Percentiles rank a stretch among this genome's conserved stretches.
phyloP scores from a whole-genome alignment of 2,113 vertebrate species.

The Pseudonaja textilis region DNA sequence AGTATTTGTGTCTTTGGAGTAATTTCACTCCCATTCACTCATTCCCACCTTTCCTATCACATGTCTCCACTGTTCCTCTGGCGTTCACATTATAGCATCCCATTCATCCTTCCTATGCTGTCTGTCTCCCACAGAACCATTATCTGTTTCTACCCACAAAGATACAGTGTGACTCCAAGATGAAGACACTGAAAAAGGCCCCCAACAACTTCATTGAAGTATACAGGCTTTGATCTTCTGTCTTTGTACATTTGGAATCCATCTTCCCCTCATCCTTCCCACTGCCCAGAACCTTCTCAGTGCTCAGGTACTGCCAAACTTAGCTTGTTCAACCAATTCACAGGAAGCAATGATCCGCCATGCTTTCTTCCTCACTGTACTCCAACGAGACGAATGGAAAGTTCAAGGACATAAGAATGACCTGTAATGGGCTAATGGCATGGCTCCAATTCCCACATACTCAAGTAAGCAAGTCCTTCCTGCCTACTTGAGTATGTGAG shows the following conservation, averaged over 20 bases:
- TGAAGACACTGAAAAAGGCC: neutral
- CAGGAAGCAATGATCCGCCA: neutral
- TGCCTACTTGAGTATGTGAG: neutral
- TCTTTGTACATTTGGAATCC: neutral
- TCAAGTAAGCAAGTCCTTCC: neutral
- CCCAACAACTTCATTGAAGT: neutral
- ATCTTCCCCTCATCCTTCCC: neutral
- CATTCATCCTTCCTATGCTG: neutral
- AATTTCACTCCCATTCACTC: neutral
- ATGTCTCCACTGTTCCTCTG: neutral
- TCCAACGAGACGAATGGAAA: neutral
- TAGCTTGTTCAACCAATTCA: neutral
- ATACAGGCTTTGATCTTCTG: neutral
- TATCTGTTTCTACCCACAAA: neutral
- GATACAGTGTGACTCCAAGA: neutral
- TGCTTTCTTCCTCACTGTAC: neutral
- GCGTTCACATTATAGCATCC: neutral
- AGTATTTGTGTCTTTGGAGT: neutral
- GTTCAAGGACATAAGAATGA: neutral
- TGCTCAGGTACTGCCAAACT: neutral
- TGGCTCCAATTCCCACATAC: neutral
- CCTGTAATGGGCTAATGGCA: neutral
- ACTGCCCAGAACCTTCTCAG: neutral
- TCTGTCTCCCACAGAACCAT: neutral
- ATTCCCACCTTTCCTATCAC: neutral